Base-by-base conservation (phyloP, 2,113 vertebrate genomes). In the Grammomys dolichurus region DNA sequence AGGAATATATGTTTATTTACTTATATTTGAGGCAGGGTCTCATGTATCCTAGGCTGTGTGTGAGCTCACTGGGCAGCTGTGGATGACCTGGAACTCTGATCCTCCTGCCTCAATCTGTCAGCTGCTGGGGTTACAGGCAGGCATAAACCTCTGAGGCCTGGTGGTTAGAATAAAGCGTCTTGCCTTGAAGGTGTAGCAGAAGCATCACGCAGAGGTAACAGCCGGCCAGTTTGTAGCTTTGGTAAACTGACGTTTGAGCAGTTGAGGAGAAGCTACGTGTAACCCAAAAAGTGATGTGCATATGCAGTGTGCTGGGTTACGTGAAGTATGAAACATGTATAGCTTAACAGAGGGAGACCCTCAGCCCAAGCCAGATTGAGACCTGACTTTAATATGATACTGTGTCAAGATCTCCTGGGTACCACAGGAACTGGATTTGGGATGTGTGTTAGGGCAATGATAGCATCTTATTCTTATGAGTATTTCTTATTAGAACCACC, bases 401-500 rank as follows among this genome's bases (percentile, higher is more conserved):
- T 0, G 2, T 40, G 1, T 31, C 54, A 13, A 51, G 86, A 77
- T 90, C 78, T 11, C 31, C 20, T 67, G 19, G 43, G 36, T 76
- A 56, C 60, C 40, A 75, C 19, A 33, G 80, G 12, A 60, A 1
- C 91, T 87, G 70, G 46, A 26, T 24, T 88, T 22, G 69, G 46
- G 36, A 14, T 51, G 40, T 58, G 40, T 51, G 73, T 86, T 28
- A 56, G 46, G 14, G 69, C 54, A 40, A 73, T 78, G 93, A 96
- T 96, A 70, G 36, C 87, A 92, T 96, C 95, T 78, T 77, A 40
- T 72, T 91, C 91, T 95, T 92, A 92, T 94, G 72, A 69, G 1
- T 85, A 19, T 95, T 94, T 92, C 91, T 97, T 97, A 97, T 94
- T 96, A 95, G 94, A 91, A 95, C 24, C 54, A 93, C 56, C 70